phyloP scores from a whole-genome alignment of 1,140 invertebrate genomes.

The Leptestheria dahalacensis region DNA sequence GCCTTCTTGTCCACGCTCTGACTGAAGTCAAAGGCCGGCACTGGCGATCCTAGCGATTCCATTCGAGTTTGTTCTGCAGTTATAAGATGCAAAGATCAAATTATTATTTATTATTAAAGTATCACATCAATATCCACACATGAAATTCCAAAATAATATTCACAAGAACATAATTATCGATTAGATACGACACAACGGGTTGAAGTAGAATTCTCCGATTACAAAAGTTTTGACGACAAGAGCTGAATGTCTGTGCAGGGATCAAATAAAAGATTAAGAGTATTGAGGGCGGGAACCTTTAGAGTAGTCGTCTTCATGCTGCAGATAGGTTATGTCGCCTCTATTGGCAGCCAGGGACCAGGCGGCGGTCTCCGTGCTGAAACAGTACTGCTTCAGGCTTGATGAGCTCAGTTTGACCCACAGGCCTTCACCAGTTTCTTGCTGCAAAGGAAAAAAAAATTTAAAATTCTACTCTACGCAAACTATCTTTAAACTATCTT shows the following conservation, averaged over 20 bases:
- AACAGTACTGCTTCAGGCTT: conserved; percentile 49
- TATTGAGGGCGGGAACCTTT: conserved; percentile 20
- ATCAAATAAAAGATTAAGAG: neutral
- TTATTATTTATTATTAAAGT: no score
- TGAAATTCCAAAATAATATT: neutral
- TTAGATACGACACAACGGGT: no score
- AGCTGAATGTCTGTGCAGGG: neutral
- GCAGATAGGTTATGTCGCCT: conserved; percentile 51
- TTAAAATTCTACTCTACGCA: no score
- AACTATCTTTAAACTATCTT: no score
- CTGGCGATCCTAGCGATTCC: neutral
- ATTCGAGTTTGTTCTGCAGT: neutral
- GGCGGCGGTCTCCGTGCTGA: conserved; percentile 46
- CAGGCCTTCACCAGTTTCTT: conserved; percentile 39
- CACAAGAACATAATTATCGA: no score
- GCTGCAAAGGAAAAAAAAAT: neutral
- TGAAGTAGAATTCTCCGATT: no score
- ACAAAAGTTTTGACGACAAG: no score
- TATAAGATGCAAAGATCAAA: no score
- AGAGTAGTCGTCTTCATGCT: conserved; percentile 36
- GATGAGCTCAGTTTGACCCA: conserved; percentile 51
- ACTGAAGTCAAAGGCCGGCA: conserved; percentile 2
- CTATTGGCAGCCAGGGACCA: conserved; percentile 57
- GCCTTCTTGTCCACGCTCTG: neutral
- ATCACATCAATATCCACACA: no score